Conservation (phyloP, 2,113 vertebrate genomes). For the Colistium nudipinnis region DNA sequence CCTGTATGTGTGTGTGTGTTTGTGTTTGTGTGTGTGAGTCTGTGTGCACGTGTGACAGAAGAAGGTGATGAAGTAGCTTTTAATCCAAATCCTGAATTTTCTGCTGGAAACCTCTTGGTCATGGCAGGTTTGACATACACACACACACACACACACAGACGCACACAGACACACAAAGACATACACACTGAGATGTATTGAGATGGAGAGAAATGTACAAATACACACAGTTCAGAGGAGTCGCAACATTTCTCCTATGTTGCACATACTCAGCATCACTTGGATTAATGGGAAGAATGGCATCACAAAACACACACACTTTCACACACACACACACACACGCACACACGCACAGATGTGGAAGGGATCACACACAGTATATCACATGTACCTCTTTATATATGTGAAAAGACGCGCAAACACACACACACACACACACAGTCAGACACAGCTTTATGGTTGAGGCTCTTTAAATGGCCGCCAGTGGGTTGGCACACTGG, state of each 20-base stretch:
- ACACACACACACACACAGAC: slow-evolving; percentile 18
- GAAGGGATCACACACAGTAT: slow-evolving; percentile 31
- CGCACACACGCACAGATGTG: slow-evolving; percentile 27
- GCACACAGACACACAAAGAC: slow-evolving; percentile 9
- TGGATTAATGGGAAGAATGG: slow-evolving; percentile 68
- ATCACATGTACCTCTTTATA: slow-evolving; percentile 41
- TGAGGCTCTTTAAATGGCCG: background rate
- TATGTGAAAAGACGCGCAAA: slow-evolving; percentile 37
- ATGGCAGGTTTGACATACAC: slow-evolving; percentile 56
- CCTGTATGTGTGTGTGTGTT: slow-evolving; percentile 21
- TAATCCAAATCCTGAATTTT: slow-evolving; percentile 77
- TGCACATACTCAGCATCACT: slow-evolving; percentile 73
- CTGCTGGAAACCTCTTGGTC: slow-evolving; percentile 68
- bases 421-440: slow-evolving; percentile 44
- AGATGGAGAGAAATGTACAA: slow-evolving; percentile 16
- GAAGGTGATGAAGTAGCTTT: slow-evolving; percentile 75
- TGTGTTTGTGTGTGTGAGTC: background rate
- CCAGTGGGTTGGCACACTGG: no score
- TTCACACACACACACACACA: slow-evolving; percentile 34
- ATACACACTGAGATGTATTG: slow-evolving; percentile 5
- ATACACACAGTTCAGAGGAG: slow-evolving; percentile 41
- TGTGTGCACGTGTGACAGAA: slow-evolving; percentile 39
- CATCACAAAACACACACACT: slow-evolving; percentile 56
- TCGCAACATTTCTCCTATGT: slow-evolving; percentile 52
- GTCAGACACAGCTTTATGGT: slow-evolving; percentile 20